Evolutionary conservation across 2,113 vertebrate species (phyloP).

Genomic region (Leucosticte australis): DNA sequence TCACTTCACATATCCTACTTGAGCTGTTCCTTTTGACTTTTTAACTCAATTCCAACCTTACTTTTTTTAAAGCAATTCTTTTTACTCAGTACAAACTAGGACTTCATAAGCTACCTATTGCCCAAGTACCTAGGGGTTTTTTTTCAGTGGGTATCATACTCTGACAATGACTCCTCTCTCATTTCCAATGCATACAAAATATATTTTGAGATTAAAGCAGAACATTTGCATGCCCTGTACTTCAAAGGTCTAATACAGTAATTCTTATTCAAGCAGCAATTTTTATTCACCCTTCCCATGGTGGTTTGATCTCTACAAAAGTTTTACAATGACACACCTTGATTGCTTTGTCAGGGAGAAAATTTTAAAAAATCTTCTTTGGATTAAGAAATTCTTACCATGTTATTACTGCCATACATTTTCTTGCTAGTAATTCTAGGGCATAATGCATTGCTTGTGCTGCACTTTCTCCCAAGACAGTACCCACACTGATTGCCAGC

Average conservation of each 20-base stretch:
- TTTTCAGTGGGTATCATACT: background rate
- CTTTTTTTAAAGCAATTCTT: background rate
- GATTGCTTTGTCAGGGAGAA: background rate
- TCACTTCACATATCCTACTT: background rate
- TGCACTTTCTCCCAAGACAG: constrained; percentile 85
- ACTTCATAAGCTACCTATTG: background rate
- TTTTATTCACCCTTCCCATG: background rate
- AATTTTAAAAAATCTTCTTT: background rate
- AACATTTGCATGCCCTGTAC: background rate
- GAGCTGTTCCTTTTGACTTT: background rate
- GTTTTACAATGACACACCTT: background rate
- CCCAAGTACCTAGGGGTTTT: background rate
- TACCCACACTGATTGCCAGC: constrained; percentile 87
- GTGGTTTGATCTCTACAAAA: background rate
- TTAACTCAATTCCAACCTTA: background rate
- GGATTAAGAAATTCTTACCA: constrained; percentile 78
- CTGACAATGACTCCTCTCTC: background rate
- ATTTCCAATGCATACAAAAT: background rate
- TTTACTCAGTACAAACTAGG: background rate
- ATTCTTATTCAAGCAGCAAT: background rate
- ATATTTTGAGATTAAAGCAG: background rate
- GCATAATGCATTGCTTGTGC: constrained; percentile 85
- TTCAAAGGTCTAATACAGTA: background rate
- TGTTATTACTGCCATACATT: constrained; percentile 87
- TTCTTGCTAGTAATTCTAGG: constrained; percentile 91